Evolutionary conservation across 2,797 vertebrate genomes (phyloP).

Genomic region (Melanotaenia maccullochi): DNA sequence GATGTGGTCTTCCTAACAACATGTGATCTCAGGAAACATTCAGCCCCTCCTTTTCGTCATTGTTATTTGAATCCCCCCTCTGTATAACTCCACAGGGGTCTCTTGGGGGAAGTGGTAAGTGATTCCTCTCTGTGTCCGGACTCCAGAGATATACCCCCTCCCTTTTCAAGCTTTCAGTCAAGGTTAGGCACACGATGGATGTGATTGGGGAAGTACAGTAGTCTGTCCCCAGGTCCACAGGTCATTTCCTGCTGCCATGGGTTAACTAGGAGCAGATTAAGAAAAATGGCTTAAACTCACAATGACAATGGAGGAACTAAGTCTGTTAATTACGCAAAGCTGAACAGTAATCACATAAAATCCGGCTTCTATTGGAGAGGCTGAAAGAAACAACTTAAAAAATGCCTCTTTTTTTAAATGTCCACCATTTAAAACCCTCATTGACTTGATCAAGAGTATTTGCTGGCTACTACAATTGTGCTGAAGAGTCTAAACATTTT

Average conservation of each 20-base stretch:
- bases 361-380: neutral
- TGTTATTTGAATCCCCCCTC: conserved; percentile 71
- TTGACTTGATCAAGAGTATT: neutral
- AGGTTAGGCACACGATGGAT: conserved; percentile 74
- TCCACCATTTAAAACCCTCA: neutral
- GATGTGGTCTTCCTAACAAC: conserved; percentile 62
- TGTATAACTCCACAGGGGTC: conserved; percentile 55
- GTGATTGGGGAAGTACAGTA: conserved; percentile 84
- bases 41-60: conserved; percentile 63
- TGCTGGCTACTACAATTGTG: neutral
- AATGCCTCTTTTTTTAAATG: neutral
- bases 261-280: conserved; percentile 78
- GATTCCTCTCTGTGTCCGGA: conserved; percentile 75
- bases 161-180: conserved; percentile 64
- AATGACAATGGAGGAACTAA: conserved; percentile 54
- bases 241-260: conserved; percentile 78
- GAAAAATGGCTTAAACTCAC: conserved; percentile 65
- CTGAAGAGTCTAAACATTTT: conserved; percentile 1
- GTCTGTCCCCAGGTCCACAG: conserved; percentile 72
- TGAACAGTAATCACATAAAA: conserved; percentile 19
- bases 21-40: conserved; percentile 75
- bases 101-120: conserved; percentile 70
- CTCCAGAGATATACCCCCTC: conserved; percentile 66
- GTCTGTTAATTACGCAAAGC: conserved; percentile 8
- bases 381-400: conserved; percentile 1